Conservation (phyloP, 2,113 vertebrate genomes). For the Brachyistius frenatus region DNA sequence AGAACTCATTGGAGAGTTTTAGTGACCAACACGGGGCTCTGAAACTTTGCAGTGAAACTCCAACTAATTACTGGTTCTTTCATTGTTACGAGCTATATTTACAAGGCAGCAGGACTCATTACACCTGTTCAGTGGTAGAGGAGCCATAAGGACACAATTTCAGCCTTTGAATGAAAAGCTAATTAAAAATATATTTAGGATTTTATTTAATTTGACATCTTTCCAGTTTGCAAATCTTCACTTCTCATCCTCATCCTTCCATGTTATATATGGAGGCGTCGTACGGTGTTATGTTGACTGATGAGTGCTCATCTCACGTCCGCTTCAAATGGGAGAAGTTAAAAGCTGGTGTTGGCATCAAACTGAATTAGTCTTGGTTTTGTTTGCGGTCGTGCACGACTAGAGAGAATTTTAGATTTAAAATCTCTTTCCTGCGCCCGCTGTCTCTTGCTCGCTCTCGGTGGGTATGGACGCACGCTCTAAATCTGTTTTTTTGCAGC, state of each 20-base stretch:
- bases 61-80: constrained; percentile 48
- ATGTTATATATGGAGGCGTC: accelerated
- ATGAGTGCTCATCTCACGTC: not conserved
- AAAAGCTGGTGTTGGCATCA: not conserved
- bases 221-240: not conserved
- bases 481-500: constrained; percentile 48
- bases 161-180: constrained; percentile 36
- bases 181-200: constrained; percentile 37
- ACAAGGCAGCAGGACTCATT: constrained; percentile 45
- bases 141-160: constrained; percentile 20
- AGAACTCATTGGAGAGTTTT: constrained; percentile 22
- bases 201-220: not conserved
- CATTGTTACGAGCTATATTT: constrained; percentile 34
- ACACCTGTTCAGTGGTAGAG: constrained; percentile 23
- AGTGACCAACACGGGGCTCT: constrained; percentile 10
- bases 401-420: constrained; percentile 26
- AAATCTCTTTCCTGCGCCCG: constrained; percentile 11
- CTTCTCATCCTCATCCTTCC: not conserved
- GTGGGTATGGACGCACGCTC: constrained; percentile 31
- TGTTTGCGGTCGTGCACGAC: not conserved
- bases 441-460: constrained; percentile 20
- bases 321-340: not conserved
- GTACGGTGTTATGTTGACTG: not conserved
- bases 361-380: constrained; percentile 21
- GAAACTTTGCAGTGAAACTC: constrained; percentile 28